Conservation (phyloP, 2,797 vertebrate genomes). For the Sciaenops ocellatus region DNA sequence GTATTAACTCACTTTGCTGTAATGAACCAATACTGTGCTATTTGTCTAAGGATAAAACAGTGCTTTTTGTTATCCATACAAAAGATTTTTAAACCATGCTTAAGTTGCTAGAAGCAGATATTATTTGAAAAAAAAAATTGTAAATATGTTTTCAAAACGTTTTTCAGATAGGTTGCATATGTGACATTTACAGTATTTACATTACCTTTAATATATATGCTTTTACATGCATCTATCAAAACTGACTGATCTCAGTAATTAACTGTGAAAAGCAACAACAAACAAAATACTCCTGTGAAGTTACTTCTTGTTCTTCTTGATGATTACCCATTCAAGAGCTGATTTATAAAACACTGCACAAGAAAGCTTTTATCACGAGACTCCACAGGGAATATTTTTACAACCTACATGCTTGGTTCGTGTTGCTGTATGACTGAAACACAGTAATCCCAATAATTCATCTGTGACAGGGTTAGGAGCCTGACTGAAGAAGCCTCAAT, state of each 20-base stretch:
- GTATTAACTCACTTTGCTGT: too few relatives aligned
- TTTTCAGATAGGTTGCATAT: neutral
- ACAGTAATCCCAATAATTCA: constrained; percentile 10
- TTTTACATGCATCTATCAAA: neutral
- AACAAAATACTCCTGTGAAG: neutral
- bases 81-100: too few relatives aligned
- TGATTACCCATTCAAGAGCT: neutral
- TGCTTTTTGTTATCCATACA: too few relatives aligned
- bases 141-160: neutral
- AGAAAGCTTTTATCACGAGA: constrained; percentile 19
- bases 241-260: neutral
- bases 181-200: neutral
- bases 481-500: neutral
- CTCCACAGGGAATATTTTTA: constrained; percentile 5
- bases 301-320: neutral
- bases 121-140: too few relatives aligned
- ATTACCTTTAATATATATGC: neutral
- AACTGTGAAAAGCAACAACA: neutral
- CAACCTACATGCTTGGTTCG: constrained; percentile 10
- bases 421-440: constrained; percentile 10
- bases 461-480: neutral
- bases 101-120: too few relatives aligned
- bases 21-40: too few relatives aligned
- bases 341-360: neutral
- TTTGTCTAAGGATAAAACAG: too few relatives aligned